Percentiles rank a stretch among this genome's conserved stretches.
Conservation (phyloP, 2,888 invertebrate species). For the Serrognathus titanus region DNA sequence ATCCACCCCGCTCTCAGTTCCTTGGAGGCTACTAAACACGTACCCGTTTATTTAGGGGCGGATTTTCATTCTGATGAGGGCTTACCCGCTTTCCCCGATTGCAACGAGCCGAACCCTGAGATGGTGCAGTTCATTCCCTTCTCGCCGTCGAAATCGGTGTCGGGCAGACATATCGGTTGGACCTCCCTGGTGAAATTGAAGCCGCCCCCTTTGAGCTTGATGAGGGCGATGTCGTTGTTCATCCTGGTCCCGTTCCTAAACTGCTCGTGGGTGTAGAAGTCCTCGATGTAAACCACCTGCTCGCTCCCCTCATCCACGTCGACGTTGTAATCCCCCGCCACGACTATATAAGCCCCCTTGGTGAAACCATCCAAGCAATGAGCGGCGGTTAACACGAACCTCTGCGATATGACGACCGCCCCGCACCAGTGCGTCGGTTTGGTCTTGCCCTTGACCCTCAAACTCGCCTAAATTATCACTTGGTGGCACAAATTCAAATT, state of each 20-base stretch:
- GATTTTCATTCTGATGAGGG: neutral
- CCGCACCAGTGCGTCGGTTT: constrained; percentile 71
- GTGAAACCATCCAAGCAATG: constrained; percentile 68
- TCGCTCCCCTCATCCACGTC: constrained; percentile 67
- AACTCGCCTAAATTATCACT: constrained; percentile 54
- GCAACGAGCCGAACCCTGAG: constrained; percentile 74
- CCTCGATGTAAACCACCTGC: constrained; percentile 65
- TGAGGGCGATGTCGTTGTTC: constrained; percentile 73
- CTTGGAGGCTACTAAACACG: constrained; percentile 58
- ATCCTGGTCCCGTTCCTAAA: constrained; percentile 62
- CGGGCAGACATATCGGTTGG: constrained; percentile 73
- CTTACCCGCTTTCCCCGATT: constrained; percentile 59
- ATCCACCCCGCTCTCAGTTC: constrained; percentile 65
- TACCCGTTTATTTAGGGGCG: neutral
- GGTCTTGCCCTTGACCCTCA: constrained; percentile 58
- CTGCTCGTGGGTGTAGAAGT: constrained; percentile 65
- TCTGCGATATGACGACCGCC: constrained; percentile 63
- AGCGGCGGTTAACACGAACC: constrained; percentile 68
- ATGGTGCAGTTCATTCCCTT: constrained; percentile 69
- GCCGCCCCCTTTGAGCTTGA: constrained; percentile 60
- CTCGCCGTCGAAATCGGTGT: constrained; percentile 47
- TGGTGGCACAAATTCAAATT: neutral
- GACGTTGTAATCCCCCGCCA: constrained; percentile 72
- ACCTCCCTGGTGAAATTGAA: constrained; percentile 63
- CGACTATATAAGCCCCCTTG: constrained; percentile 63